These are phyloP conservation scores for Calcarius lapponicus DNA, from an alignment of 2,797 vertebrate species.

Conservation along the genomic window DNA sequence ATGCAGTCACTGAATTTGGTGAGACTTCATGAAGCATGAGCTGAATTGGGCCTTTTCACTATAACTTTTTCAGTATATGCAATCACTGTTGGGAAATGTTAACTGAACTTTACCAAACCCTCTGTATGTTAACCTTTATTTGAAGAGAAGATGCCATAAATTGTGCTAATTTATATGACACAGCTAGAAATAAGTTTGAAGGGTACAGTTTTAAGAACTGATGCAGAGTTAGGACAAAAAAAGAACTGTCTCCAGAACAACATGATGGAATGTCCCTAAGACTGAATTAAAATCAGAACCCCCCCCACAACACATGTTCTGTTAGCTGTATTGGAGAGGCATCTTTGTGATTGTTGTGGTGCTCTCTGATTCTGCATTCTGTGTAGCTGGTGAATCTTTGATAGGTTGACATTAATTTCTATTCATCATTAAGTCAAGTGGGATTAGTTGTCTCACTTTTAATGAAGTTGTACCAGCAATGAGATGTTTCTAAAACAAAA, in stretches of 20 bases:
- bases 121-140: background rate
- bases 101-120: background rate
- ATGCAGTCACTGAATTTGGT: background rate
- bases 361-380: background rate
- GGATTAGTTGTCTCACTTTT: background rate
- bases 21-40: background rate
- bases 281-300: background rate
- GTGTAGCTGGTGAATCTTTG: background rate
- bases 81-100: background rate
- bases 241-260: background rate
- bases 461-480: background rate
- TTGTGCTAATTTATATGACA: background rate
- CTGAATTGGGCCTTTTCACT: background rate
- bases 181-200: background rate
- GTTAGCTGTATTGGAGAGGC: background rate
- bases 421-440: background rate
- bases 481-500: background rate
- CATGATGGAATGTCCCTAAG: background rate
- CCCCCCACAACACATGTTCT: rapidly evolving
- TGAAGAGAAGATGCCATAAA: background rate
- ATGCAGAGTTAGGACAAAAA: background rate
- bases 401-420: background rate
- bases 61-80: background rate
- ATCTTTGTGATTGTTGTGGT: background rate
- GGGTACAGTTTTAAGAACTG: background rate